phyloP scores from a whole-genome alignment of 2,888 invertebrate genomes.

The Netelia melanura region DNA sequence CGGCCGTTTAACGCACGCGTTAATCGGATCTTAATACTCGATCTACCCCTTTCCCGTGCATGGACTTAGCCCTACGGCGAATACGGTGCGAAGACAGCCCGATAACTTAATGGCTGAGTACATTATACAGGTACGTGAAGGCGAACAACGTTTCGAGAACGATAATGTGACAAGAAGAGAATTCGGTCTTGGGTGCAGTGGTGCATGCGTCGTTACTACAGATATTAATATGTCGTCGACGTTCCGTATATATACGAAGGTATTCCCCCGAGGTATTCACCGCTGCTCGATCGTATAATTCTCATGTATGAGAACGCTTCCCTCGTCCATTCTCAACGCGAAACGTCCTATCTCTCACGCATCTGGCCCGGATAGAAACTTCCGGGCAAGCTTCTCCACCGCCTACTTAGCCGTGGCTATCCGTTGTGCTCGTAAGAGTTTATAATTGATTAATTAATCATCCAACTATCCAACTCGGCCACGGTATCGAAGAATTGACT shows the following conservation, averaged over 20 bases:
- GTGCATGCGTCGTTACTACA: conserved; percentile 7
- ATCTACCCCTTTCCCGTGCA: conserved; percentile 27
- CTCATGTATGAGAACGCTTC: background rate
- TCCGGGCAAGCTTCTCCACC: background rate
- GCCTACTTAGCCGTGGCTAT: conserved; percentile 25
- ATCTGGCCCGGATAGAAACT: background rate
- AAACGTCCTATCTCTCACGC: background rate
- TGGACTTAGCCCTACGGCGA: conserved; percentile 23
- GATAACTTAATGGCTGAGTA: conserved; percentile 60
- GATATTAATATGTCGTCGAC: background rate
- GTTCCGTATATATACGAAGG: conserved; percentile 11
- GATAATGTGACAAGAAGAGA: conserved; percentile 59
- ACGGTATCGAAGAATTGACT: too few species aligned
- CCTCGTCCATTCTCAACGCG: background rate
- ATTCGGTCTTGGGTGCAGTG: conserved; percentile 29
- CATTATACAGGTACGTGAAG: conserved; percentile 35
- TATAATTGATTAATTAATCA: conserved; percentile 42
- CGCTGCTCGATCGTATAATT: background rate
- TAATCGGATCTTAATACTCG: conserved; percentile 56
- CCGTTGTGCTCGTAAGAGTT: background rate
- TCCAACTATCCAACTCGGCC: background rate
- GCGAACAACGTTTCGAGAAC: conserved; percentile 21
- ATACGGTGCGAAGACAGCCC: conserved; percentile 42
- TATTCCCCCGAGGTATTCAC: conserved; percentile 9
- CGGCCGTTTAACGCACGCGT: conserved; percentile 24